Evolutionary conservation across 2,888 invertebrate species (phyloP).

Genomic region (Anticlea derivata): DNA sequence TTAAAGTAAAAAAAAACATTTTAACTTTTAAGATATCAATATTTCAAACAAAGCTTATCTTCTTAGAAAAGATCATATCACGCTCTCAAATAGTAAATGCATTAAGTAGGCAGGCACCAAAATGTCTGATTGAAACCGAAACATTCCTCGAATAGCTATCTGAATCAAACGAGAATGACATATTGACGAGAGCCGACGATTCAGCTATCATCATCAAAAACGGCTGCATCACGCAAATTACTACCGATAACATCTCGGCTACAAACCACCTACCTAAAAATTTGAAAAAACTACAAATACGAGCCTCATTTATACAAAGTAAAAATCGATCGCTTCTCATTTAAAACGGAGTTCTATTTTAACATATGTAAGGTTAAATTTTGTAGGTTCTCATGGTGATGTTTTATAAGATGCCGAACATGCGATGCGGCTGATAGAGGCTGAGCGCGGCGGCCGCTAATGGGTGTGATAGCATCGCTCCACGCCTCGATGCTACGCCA

Average conservation of each 20-base stretch:
- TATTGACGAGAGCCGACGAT: slow-evolving; percentile 51
- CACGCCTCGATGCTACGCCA: slow-evolving; percentile 59
- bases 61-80: slow-evolving; percentile 72
- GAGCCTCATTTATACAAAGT: slow-evolving; percentile 43
- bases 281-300: slow-evolving; percentile 52
- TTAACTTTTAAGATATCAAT: too few species aligned
- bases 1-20: too few species aligned
- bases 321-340: slow-evolving; percentile 29
- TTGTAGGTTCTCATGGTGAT: slow-evolving; percentile 41
- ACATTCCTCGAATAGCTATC: slow-evolving; percentile 63
- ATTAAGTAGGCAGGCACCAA: slow-evolving; percentile 70
- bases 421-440: slow-evolving; percentile 70
- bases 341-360: slow-evolving; percentile 38
- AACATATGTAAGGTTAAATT: slow-evolving; percentile 34
- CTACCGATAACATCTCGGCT: slow-evolving; percentile 55
- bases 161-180: slow-evolving; percentile 59
- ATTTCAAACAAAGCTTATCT: slow-evolving; percentile 27
- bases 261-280: slow-evolving; percentile 58
- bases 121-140: slow-evolving; percentile 62
- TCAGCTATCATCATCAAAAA: slow-evolving; percentile 65
- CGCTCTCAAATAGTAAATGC: slow-evolving; percentile 66
- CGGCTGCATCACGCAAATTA: slow-evolving; percentile 77
- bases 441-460: slow-evolving; percentile 77
- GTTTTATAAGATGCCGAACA: slow-evolving; percentile 48
- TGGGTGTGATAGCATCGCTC: slow-evolving; percentile 77